Base-by-base conservation (phyloP, 1,140 invertebrate genomes). In the Pseudachorutes palmiensis region DNA sequence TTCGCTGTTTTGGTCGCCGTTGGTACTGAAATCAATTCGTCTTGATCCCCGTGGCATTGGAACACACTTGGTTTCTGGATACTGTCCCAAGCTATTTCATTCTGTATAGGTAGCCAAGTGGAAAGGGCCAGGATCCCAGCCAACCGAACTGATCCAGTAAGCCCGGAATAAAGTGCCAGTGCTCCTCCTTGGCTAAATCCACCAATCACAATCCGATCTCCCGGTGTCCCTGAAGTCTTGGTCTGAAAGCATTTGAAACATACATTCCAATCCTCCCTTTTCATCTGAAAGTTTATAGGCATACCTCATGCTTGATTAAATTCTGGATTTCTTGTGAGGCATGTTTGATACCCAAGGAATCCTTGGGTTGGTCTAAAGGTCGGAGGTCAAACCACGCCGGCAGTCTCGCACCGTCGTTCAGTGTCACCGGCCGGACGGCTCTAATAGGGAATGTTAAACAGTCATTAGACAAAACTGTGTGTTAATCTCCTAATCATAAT, bases 361-460 rank as follows among this genome's bases (percentile, higher is more conserved):
- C 95, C 81, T 97, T 92, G 24, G 87, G 86, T 30, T 88, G 88
- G 31, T 70, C 88, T 69, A 98, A 80, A 14, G 89, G 86, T 77
- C 85, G 83, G 65, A 98, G 83, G 81, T 98, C 94, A 82, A 97
- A 98, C 92, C 94, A 97, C n/a, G 92, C 94, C 19, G 93, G 92
- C 94, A 97, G 97, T 71, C 84, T 83, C 75, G 92, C 92, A 1
- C 94, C 94, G 70, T 84, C 87, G 82, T 98, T 98, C 30, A 98
- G 79, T 19, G 94, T 92, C 0, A 98, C 94, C 22, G 92, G 90
- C 81, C 92, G 91, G 59, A 87, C 87, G 41, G 88, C 85, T 19
- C 87, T 88, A 76, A 57, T 9, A 57, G 24, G 24, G 24, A 57
- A 24, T 9, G 59, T 80, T 75, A 69, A 51, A 71, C 71, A 72